These are phyloP conservation scores for Aplodontia rufa DNA, from an alignment of 2,113 vertebrate species.

Conservation along the genomic window DNA sequence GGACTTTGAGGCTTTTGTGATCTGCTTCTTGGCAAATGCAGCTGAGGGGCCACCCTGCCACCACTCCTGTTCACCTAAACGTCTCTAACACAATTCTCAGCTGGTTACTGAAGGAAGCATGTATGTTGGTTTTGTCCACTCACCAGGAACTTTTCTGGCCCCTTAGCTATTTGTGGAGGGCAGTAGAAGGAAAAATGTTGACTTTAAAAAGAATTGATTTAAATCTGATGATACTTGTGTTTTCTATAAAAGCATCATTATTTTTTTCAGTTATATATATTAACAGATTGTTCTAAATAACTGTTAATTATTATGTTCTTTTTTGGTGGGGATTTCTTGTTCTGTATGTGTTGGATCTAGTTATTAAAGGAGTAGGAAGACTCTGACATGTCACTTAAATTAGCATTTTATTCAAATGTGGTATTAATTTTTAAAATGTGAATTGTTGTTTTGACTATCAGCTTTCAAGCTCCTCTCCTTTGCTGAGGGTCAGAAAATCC, in stretches of 20 bases:
- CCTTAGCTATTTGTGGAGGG: background rate
- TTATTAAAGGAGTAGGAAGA: conserved; percentile 17
- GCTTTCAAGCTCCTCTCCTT: conserved; percentile 87
- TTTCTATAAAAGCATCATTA: background rate
- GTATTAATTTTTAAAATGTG: conserved; percentile 15
- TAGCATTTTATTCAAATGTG: background rate
- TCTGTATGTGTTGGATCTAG: background rate
- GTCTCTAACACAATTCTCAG: background rate
- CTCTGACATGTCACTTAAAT: background rate
- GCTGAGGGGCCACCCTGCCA: background rate
- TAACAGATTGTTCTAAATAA: background rate
- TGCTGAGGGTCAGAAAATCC: conserved; percentile 74
- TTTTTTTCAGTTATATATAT: background rate
- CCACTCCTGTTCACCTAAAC: background rate
- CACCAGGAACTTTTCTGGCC: background rate
- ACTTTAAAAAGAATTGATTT: background rate
- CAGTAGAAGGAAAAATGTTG: background rate
- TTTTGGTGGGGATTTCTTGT: background rate
- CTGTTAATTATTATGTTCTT: background rate
- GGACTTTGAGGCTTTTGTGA: background rate
- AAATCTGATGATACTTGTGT: background rate
- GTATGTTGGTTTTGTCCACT: background rate
- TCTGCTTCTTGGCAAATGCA: background rate
- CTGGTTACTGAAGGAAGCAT: background rate
- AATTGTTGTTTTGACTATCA: conserved; percentile 74